Evolutionary conservation across 2,113 vertebrate species (phyloP).

Genomic region (Microcebus jonahi): DNA sequence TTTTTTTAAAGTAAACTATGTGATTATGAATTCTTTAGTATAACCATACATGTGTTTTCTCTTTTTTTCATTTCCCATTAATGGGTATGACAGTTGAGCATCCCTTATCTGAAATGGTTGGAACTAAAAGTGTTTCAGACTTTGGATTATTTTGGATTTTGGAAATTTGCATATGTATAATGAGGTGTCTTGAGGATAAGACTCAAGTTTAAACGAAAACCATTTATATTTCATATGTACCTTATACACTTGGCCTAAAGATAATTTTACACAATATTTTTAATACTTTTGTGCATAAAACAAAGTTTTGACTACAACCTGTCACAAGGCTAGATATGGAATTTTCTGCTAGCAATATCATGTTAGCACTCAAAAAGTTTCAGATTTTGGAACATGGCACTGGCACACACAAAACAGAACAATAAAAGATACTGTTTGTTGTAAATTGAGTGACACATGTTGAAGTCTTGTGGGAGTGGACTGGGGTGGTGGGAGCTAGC

Average conservation of each 20-base stretch:
- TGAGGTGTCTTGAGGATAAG: neutral
- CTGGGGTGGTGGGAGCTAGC: neutral
- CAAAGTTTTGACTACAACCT: neutral
- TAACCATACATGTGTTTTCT: neutral
- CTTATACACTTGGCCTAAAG: neutral
- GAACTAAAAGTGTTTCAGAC: neutral
- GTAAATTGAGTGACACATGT: neutral
- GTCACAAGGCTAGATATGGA: neutral
- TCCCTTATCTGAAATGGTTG: neutral
- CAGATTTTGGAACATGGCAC: neutral
- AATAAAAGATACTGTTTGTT: neutral
- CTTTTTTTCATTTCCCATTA: neutral
- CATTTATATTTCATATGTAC: neutral
- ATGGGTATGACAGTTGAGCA: neutral
- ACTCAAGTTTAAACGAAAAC: neutral
- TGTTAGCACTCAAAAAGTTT: neutral
- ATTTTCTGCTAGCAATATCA: neutral
- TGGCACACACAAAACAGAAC: neutral
- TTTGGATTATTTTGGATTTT: neutral
- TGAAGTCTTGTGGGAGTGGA: neutral
- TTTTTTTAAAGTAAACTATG: neutral
- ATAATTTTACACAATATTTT: neutral
- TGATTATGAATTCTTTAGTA: neutral
- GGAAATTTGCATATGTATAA: neutral
- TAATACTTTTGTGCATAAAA: neutral